Conservation (phyloP, 2,113 vertebrate genomes). For the Scalopus aquaticus region DNA sequence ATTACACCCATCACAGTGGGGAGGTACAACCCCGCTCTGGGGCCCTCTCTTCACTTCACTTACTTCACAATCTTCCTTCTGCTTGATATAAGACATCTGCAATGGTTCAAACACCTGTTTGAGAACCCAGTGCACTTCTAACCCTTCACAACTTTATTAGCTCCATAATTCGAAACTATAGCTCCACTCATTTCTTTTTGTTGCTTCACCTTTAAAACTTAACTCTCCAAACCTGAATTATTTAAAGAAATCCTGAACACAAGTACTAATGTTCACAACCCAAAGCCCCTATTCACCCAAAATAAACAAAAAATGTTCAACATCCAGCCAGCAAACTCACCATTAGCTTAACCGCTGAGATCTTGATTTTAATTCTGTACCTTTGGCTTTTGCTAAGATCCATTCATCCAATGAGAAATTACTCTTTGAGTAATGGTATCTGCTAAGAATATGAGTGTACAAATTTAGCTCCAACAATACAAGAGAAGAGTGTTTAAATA, state of each 20-base stretch:
- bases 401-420: not conserved
- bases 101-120: not conserved
- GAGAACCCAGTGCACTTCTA: not conserved
- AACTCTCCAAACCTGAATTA: not conserved
- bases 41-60: not conserved
- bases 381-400: not conserved
- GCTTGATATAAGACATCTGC: not conserved
- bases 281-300: not conserved
- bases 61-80: not conserved
- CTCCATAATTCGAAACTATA: not conserved
- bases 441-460: not conserved
- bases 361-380: not conserved
- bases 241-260: not conserved
- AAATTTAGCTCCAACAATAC: not conserved
- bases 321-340: not conserved
- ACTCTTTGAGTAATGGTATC: conserved; percentile 1
- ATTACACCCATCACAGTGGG: no score
- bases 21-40: fast-evolving
- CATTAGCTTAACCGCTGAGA: not conserved
- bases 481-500: not conserved
- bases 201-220: conserved; percentile 1
- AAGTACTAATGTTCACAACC: not conserved
- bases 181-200: not conserved
- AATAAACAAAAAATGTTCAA: not conserved
- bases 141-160: not conserved